Evolutionary conservation across 2,797 vertebrate species (phyloP), one percentile per base, ranked within the genome.

Genomic region (Sorex maritimensis): DNA sequence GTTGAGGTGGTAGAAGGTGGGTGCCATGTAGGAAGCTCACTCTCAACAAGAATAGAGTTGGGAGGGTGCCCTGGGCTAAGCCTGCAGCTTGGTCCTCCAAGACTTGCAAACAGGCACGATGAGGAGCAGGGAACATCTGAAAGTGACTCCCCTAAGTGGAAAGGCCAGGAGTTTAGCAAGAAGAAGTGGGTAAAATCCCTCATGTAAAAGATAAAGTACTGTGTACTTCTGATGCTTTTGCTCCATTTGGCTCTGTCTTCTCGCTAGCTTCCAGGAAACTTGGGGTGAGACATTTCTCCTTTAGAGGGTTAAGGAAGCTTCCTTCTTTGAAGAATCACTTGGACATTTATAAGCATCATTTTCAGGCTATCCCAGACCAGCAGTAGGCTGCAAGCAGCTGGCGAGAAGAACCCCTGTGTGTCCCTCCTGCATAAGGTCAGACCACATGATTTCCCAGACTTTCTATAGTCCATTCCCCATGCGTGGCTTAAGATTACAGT

Each of bases 191-290:
- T 5, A n/a, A 72, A 81, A 79, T 41, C 14, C 34, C 41, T 74
- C 41, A 1, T 23, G 23, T 9, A n/a, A 81, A 81, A n/a, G 63
- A 1, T 38, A 61, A 87, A 63, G 44, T 5, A 3, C 2, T 44
- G 5, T 24, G 3, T 34, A 19, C 9, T 24, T 52, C 79, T 93
- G 68, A 55, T 28, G 52, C 73, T 77, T 86, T 73, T 2, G 1
- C 41, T 73, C 79, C 67, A 55, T 69, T 79, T 81, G 78, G 41
- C 41, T 92, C n/a, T 69, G 83, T 87, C 28, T 52, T 55, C 0
- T n/a, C 14, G 58, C 74, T 55, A 49, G 5, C 63, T 85, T 93
- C 46, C 63, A 93, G 69, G 38, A 92, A 88, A 80, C 28, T 21
- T 46, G 77, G 55, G 90, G 46, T 17, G 72, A 55, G 30, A 65